A percentile compares a stretch with the other conserved stretches of the same genome.
phyloP scores from a whole-genome alignment of 2,113 vertebrate genomes.

The Percina caprodes region DNA sequence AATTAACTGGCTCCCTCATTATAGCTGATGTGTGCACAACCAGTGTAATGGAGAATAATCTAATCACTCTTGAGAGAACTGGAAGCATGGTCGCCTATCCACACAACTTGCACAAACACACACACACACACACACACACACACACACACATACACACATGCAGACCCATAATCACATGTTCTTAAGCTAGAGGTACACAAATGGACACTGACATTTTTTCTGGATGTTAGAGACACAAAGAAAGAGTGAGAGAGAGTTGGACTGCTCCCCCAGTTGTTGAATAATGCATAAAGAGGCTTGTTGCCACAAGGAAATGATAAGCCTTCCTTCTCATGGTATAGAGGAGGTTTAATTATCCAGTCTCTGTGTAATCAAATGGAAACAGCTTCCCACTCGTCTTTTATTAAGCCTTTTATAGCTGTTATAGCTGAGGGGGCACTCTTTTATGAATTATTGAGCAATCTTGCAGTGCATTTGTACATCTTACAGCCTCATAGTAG shows the following conservation, averaged over 20 bases:
- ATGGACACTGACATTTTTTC: slow-evolving; percentile 25
- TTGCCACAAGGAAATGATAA: slow-evolving; percentile 74
- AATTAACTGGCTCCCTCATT: slow-evolving; percentile 66
- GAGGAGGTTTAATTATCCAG: slow-evolving; percentile 78
- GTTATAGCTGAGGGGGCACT: slow-evolving; percentile 66
- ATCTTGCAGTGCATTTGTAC: slow-evolving; percentile 55
- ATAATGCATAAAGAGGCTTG: slow-evolving; percentile 74
- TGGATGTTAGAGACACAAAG: slow-evolving; percentile 25
- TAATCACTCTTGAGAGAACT: slow-evolving; percentile 64
- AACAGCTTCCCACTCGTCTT: slow-evolving; percentile 74
- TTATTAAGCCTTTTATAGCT: slow-evolving; percentile 76
- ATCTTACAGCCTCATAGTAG: slow-evolving; percentile 38
- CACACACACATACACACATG: background rate
- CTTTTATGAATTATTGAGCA: slow-evolving; percentile 78
- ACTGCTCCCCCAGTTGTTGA: slow-evolving; percentile 65
- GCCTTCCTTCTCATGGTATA: slow-evolving; percentile 70
- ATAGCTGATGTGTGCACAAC: slow-evolving; percentile 65
- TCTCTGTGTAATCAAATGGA: slow-evolving; percentile 77
- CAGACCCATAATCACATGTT: background rate
- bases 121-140: background rate
- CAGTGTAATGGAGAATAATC: slow-evolving; percentile 65
- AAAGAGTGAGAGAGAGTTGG: slow-evolving; percentile 36
- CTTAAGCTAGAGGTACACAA: slow-evolving; percentile 29
- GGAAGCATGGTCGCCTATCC: slow-evolving; percentile 18
- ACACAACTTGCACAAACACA: background rate